Base-by-base conservation (phyloP, 2,113 vertebrate species). In the Collichthys lucidus region DNA sequence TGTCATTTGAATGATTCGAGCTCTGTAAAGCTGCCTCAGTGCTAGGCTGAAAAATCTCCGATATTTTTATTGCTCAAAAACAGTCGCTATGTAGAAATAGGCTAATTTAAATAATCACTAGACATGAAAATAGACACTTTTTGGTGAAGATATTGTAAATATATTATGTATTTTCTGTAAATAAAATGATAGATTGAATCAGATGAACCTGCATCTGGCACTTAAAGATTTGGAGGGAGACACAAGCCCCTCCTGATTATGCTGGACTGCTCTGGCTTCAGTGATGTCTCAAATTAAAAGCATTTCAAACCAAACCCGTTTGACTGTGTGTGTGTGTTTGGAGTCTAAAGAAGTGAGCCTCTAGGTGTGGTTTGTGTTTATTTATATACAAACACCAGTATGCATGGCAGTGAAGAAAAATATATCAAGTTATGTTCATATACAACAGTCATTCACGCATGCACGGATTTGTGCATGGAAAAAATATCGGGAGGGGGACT, bases 151-250 rank as follows among this genome's bases (percentile, higher is more conserved):
- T 77, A 71, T 65, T 91, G 89, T 93, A 91, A 87, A 92, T 88
- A 91, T 63, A 57, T 80, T 81, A 74, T 94, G 87, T 92, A 94
- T 90, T 91, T 91, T 87, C 65, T 94, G 92, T 93, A 93, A 88
- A 93, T 93, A 93, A 89, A 90, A 86, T 69, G 52, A 87, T 59
- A 65, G 68, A 88, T 71, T 63, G 83, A 82, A 86, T 85, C 80
- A 71, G 74, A 60, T 89, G 77, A 90, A 86, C 73, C 72, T 86
- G 85, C 82, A 90, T 91, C 84, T 91, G 87, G 91, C 89, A 91
- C 91, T 91, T 92, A 84, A 79, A 84, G 62, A 82, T 69, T 81
- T 69, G 66, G 74, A 74, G 68, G 57, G 52, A 26, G 65, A 56
- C 40, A 0, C 42, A 57, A 47, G 35, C 59, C 57, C 79, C 79